Percentiles rank a stretch among this genome's conserved stretches.
phyloP scores from a whole-genome alignment of 2,888 invertebrate species.

The Sturmia bella region DNA sequence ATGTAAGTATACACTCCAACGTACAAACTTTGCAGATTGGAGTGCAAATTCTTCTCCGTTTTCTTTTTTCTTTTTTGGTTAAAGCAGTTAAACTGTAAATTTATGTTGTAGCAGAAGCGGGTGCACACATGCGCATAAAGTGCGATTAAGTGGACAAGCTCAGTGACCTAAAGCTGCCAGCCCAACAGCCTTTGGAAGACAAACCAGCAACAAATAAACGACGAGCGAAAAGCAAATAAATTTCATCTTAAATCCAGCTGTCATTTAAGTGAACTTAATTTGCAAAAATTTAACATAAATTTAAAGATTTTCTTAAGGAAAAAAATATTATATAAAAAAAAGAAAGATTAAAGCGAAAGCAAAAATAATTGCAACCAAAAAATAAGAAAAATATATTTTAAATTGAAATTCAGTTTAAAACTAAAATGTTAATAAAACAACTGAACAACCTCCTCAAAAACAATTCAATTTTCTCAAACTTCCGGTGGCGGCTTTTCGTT shows the following conservation, averaged over 20 bases:
- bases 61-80: conserved; percentile 44
- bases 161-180: conserved; percentile 73
- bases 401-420: conserved; percentile 42
- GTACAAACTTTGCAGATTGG: no score
- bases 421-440: conserved; percentile 49
- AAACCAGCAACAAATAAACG: conserved; percentile 18
- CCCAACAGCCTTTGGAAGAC: conserved; percentile 41
- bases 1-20: conserved; percentile 25
- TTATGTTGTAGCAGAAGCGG: conserved; percentile 73
- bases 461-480: conserved; percentile 70
- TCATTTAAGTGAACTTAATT: conserved; percentile 70
- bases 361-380: conserved; percentile 5
- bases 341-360: conserved; percentile 33
- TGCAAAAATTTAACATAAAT: conserved; percentile 67
- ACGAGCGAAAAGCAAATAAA: conserved; percentile 46
- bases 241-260: conserved; percentile 69
- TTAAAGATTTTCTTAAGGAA: conserved; percentile 65
- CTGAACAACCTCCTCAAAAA: conserved; percentile 42
- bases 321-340: conserved; percentile 12
- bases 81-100: conserved; percentile 73
- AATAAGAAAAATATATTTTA: conserved; percentile 17
- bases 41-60: no score
- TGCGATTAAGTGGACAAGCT: conserved; percentile 79
- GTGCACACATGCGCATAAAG: conserved; percentile 79
- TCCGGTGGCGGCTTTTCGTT: conserved; percentile 69